These are phyloP conservation scores for Merodon equestris DNA, from an alignment of 2,888 invertebrate species.

Conservation along the genomic window DNA sequence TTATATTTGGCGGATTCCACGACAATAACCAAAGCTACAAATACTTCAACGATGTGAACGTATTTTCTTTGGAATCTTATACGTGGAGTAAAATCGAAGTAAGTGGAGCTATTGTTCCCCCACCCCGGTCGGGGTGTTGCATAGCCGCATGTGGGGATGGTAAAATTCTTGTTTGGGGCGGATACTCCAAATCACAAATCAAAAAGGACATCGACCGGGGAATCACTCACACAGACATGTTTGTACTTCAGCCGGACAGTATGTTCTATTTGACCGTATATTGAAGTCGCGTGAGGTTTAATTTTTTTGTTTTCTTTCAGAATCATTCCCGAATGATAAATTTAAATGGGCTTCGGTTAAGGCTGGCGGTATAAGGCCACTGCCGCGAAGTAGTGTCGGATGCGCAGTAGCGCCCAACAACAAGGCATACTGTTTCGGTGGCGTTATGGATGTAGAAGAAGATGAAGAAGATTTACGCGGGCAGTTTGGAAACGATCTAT, in stretches of 20 bases:
- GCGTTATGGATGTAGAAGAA: constrained; percentile 90
- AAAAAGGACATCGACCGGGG: constrained; percentile 89
- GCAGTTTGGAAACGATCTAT: constrained; percentile 89
- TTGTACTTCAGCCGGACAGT: constrained; percentile 83
- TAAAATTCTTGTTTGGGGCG: constrained; percentile 86
- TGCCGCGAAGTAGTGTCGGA: constrained; percentile 86
- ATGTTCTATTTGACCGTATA: constrained; percentile 72
- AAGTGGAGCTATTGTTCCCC: constrained; percentile 83
- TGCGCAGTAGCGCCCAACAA: constrained; percentile 82
- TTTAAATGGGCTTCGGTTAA: constrained; percentile 87
- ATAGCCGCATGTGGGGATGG: constrained; percentile 80
- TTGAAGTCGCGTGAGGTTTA: background rate
- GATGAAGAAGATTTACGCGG: constrained; percentile 90
- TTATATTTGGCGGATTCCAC: constrained; percentile 95
- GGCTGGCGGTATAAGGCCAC: constrained; percentile 83
- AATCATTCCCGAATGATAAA: constrained; percentile 82
- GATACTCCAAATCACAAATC: constrained; percentile 86
- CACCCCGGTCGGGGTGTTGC: constrained; percentile 89
- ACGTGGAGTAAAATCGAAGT: constrained; percentile 87
- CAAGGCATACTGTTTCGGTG: constrained; percentile 90
- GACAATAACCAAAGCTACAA: constrained; percentile 92
- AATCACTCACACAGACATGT: constrained; percentile 85
- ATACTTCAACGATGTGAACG: constrained; percentile 92
- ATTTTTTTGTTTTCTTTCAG: constrained; percentile 76
- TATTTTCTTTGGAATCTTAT: constrained; percentile 89